Evolutionary conservation across 2,888 invertebrate genomes (phyloP).

Genomic region (Trisateles emortualis): DNA sequence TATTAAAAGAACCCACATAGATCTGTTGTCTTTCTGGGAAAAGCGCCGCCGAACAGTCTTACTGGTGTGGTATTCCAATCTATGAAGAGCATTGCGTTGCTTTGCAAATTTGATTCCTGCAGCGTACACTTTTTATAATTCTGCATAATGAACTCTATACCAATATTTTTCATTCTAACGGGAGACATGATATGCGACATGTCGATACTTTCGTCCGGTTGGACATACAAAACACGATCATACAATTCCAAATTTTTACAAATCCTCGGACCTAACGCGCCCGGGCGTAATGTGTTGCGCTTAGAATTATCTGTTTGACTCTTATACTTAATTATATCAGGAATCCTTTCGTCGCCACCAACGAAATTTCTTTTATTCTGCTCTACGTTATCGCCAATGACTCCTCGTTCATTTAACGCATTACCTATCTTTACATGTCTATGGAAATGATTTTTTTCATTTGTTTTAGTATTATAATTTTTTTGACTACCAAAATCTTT

Average conservation of each 20-base stretch:
- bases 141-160: slow-evolving; percentile 70
- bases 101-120: slow-evolving; percentile 61
- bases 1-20: slow-evolving; percentile 86
- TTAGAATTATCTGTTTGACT: slow-evolving; percentile 61
- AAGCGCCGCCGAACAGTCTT: slow-evolving; percentile 89
- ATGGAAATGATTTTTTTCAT: slow-evolving; percentile 57
- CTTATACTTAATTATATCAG: slow-evolving; percentile 73
- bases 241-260: slow-evolving; percentile 73
- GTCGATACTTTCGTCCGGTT: slow-evolving; percentile 73
- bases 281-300: slow-evolving; percentile 52
- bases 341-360: slow-evolving; percentile 70
- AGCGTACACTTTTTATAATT: slow-evolving; percentile 77
- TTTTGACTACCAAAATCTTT: slow-evolving; percentile 9
- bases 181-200: slow-evolving; percentile 71
- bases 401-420: slow-evolving; percentile 70
- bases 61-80: slow-evolving; percentile 90
- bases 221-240: slow-evolving; percentile 68
- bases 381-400: slow-evolving; percentile 64
- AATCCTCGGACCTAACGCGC: slow-evolving; percentile 62
- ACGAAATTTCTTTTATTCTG: slow-evolving; percentile 70
- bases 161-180: slow-evolving; percentile 66
- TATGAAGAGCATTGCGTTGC: slow-evolving; percentile 75
- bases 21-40: slow-evolving; percentile 86
- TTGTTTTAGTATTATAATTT: slow-evolving; percentile 17
- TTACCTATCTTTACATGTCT: slow-evolving; percentile 77